These are phyloP conservation scores for Myrmecobius fasciatus DNA, from an alignment of 2,113 vertebrate genomes.

Conservation along the genomic window DNA sequence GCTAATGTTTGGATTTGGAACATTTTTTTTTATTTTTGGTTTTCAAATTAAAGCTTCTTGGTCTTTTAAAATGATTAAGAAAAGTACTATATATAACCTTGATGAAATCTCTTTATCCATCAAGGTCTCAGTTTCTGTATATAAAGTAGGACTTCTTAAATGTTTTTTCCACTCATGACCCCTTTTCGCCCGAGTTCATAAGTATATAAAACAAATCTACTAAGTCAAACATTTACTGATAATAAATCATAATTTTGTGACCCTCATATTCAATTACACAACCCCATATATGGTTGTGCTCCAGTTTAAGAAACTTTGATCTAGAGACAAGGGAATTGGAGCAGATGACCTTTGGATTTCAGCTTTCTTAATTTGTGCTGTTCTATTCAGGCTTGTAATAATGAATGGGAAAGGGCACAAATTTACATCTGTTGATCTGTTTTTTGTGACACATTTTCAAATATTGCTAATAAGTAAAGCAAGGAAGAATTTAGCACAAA, in stretches of 20 bases:
- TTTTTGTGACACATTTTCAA: not conserved
- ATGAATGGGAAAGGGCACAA: not conserved
- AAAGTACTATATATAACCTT: not conserved
- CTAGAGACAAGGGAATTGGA: not conserved
- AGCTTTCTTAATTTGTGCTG: not conserved
- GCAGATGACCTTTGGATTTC: not conserved
- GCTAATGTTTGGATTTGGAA: not conserved
- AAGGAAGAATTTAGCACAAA: not conserved
- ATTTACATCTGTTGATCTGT: not conserved
- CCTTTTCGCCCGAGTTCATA: no score
- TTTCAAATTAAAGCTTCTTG: constrained; percentile 2
- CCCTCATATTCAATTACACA: no score
- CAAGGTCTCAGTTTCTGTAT: no score
- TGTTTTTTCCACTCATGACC: no score
- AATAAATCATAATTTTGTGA: no score
- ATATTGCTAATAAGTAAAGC: not conserved
- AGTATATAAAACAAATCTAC: no score
- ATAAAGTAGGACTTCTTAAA: no score
- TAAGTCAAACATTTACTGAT: no score
- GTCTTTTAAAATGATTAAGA: constrained; percentile 35
- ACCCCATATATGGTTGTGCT: no score
- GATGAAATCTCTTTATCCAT: not conserved
- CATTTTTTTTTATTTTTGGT: not conserved
- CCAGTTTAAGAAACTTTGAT: no score
- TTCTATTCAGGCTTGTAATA: not conserved